phyloP scores from a whole-genome alignment of 2,113 vertebrate genomes.

The Cottus gobio region DNA sequence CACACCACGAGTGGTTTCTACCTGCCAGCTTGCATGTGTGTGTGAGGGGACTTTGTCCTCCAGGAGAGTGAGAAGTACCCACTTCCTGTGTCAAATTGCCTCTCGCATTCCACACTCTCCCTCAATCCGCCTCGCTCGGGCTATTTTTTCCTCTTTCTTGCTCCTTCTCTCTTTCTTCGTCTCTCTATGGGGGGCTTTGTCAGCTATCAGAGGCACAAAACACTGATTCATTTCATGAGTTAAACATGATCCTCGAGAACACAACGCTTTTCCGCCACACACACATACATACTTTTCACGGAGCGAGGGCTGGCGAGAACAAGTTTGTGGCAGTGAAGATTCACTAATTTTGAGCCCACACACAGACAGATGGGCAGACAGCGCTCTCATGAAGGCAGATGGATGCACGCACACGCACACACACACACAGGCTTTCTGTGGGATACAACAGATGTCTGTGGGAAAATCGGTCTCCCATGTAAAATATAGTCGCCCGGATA shows the following conservation, averaged over 20 bases:
- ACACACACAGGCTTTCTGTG: slow-evolving; percentile 26
- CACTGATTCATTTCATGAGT: slow-evolving; percentile 80
- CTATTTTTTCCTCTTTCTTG: slow-evolving; percentile 65
- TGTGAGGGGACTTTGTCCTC: slow-evolving; percentile 70
- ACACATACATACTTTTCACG: slow-evolving; percentile 47
- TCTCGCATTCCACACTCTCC: slow-evolving; percentile 80
- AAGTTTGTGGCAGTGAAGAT: slow-evolving; percentile 70
- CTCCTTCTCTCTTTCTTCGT: slow-evolving; percentile 63
- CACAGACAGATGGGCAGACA: slow-evolving; percentile 74
- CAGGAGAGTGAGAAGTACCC: slow-evolving; percentile 67
- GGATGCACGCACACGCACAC: slow-evolving; percentile 35
- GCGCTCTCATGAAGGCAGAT: slow-evolving; percentile 57
- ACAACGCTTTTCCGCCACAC: slow-evolving; percentile 42
- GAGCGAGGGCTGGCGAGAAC: slow-evolving; percentile 61
- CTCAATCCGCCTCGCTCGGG: slow-evolving; percentile 60
- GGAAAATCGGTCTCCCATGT: slow-evolving; percentile 73
- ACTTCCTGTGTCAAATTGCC: slow-evolving; percentile 83
- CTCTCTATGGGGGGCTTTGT: slow-evolving; percentile 84
- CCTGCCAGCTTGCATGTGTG: slow-evolving; percentile 36
- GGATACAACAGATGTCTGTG: slow-evolving; percentile 78
- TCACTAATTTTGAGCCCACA: slow-evolving; percentile 73
- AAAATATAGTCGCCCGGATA: slow-evolving; percentile 66
- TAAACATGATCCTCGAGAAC: slow-evolving; percentile 77
- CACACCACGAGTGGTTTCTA: slow-evolving; percentile 42
- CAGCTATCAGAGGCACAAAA: slow-evolving; percentile 77